Percentiles rank a stretch among this genome's conserved stretches.
Conservation (phyloP, 92 coral and sea anemone species). For the Heteractis magnifica region DNA sequence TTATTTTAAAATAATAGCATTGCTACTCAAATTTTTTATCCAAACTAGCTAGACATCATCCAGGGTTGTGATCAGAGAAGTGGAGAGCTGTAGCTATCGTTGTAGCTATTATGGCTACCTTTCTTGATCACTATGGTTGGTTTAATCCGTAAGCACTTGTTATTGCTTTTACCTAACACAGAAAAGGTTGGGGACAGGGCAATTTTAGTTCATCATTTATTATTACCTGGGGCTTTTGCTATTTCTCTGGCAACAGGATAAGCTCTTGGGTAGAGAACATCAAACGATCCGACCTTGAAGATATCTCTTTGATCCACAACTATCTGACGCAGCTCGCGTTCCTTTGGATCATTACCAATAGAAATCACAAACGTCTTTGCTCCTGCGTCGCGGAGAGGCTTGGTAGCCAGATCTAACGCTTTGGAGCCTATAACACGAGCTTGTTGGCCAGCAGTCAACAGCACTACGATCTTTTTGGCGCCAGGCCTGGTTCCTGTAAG, state of each 20-base stretch:
- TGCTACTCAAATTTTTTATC: too few relatives aligned
- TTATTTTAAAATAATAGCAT: too few relatives aligned
- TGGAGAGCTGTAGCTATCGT: too few relatives aligned
- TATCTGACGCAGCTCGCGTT: conserved; percentile 17
- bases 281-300: conserved; percentile 43
- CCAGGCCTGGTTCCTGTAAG: conserved; percentile 41
- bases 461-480: conserved; percentile 45
- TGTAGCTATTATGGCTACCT: too few relatives aligned
- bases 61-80: too few relatives aligned
- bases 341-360: conserved; percentile 36
- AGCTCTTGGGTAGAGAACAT: conserved; percentile 37
- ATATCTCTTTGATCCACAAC: conserved; percentile 29
- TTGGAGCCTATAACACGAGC: conserved; percentile 22
- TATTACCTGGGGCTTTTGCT: conserved; percentile 28
- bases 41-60: too few relatives aligned
- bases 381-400: conserved; percentile 43
- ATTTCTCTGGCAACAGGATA: conserved; percentile 42
- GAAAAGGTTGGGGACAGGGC: too few relatives aligned
- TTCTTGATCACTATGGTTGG: too few relatives aligned
- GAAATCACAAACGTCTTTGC: conserved; percentile 56
- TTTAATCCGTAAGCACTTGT: too few relatives aligned
- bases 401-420: conserved; percentile 35
- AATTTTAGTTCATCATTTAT: too few relatives aligned
- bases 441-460: conserved; percentile 48
- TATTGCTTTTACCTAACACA: too few relatives aligned